phyloP scores from a whole-genome alignment of 1,140 invertebrate species.

The Meloidogyne hapla region DNA sequence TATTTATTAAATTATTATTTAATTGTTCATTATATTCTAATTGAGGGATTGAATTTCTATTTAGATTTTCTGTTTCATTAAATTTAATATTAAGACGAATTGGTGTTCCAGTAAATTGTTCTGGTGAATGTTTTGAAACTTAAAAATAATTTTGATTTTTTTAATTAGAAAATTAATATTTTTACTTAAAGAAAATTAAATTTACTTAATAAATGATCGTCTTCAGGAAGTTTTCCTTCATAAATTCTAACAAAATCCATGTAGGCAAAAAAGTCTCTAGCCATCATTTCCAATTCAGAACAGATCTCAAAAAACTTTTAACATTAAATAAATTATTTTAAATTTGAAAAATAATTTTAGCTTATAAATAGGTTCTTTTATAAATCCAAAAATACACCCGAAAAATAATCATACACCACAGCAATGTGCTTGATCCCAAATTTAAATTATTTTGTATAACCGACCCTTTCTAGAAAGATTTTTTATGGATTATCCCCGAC shows the following conservation, averaged over 20 bases:
- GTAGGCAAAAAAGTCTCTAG: background rate
- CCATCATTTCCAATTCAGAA: background rate
- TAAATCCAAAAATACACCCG: too few species aligned
- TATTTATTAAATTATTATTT: background rate
- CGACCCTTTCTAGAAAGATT: too few species aligned
- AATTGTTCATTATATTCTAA: background rate
- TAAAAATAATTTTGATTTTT: background rate
- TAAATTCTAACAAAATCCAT: background rate
- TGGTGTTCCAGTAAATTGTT: background rate
- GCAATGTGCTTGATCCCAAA: too few species aligned
- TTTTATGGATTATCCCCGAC: too few species aligned
- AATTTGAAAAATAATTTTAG: background rate
- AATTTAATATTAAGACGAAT: background rate
- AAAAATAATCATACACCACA: too few species aligned
- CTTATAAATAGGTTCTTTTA: too few species aligned
- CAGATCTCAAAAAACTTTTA: background rate
- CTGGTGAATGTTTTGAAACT: background rate
- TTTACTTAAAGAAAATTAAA: too few species aligned
- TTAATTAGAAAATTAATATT: background rate
- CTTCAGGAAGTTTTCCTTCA: background rate
- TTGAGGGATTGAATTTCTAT: background rate
- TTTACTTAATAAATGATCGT: background rate
- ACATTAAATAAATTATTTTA: background rate
- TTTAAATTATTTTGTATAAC: too few species aligned
- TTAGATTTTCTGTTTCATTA: background rate